Percentiles rank a stretch among this genome's conserved stretches.
Conservation (phyloP, 2,888 invertebrate species). For the Drosophila acutilabella region DNA sequence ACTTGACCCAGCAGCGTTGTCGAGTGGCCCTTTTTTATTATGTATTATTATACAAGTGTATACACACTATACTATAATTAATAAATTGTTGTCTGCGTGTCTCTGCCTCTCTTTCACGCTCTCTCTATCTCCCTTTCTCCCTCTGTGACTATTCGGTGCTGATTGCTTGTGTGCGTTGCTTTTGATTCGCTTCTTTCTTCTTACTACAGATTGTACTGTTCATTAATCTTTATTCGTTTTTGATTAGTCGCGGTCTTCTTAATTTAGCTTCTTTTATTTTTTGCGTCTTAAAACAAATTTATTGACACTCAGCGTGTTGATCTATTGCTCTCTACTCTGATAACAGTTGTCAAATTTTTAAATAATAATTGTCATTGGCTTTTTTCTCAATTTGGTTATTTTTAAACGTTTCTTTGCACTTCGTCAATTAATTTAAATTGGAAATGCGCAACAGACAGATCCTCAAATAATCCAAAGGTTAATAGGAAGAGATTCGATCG, state of each 20-base stretch:
- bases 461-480: slow-evolving; percentile 5
- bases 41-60: slow-evolving; percentile 61
- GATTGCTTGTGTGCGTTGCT: slow-evolving; percentile 35
- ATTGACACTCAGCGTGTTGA: slow-evolving; percentile 56
- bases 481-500: slow-evolving; percentile 1
- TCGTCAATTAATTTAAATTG: slow-evolving; percentile 44
- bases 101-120: slow-evolving; percentile 4
- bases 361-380: neutral
- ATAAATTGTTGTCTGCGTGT: slow-evolving; percentile 58
- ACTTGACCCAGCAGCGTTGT: slow-evolving; percentile 73
- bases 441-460: slow-evolving; percentile 22
- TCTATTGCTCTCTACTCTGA: slow-evolving; percentile 53
- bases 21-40: slow-evolving; percentile 73
- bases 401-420: slow-evolving; percentile 19
- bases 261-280: slow-evolving; percentile 31
- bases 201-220: slow-evolving; percentile 31
- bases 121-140: slow-evolving; percentile 5
- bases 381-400: neutral
- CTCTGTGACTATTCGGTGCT: neutral
- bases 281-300: slow-evolving; percentile 66
- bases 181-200: slow-evolving; percentile 28
- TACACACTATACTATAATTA: slow-evolving; percentile 62
- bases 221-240: slow-evolving; percentile 32
- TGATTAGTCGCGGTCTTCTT: slow-evolving; percentile 11
- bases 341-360: slow-evolving; percentile 39